Percentiles rank a stretch among this genome's conserved stretches.
Conservation (phyloP, 92 coral and sea anemone species). For the Phenganax marumi region DNA sequence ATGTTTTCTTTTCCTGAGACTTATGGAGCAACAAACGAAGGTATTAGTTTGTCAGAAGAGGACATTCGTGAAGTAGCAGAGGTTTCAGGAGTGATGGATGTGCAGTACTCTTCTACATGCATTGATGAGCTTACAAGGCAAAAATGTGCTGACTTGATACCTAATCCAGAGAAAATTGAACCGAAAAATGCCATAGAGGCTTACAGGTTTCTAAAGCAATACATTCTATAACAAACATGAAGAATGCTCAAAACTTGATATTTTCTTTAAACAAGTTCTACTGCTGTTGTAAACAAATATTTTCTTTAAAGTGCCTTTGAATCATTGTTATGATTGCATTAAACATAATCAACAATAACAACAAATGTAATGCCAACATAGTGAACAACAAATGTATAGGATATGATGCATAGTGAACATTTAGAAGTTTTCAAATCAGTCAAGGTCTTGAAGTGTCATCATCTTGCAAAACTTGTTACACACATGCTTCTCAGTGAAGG, state of each 20-base stretch:
- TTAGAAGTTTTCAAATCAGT: background rate
- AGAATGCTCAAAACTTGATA: too few species aligned
- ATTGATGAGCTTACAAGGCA: slow-evolving; percentile 51
- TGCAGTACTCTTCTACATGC: slow-evolving; percentile 24
- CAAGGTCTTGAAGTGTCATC: slow-evolving; percentile 27
- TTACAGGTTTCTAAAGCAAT: slow-evolving; percentile 50
- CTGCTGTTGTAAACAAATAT: too few species aligned
- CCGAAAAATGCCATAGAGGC: slow-evolving; percentile 67
- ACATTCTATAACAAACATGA: too few species aligned
- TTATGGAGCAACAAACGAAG: slow-evolving; percentile 58
- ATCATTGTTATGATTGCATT: too few species aligned
- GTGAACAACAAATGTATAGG: too few species aligned
- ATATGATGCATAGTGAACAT: background rate
- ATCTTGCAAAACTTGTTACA: slow-evolving; percentile 46
- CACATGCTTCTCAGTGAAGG: slow-evolving; percentile 14
- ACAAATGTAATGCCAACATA: too few species aligned
- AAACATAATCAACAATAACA: too few species aligned
- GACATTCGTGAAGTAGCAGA: slow-evolving; percentile 60
- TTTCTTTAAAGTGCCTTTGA: too few species aligned
- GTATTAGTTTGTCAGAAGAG: slow-evolving; percentile 54
- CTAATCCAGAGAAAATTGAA: slow-evolving; percentile 59
- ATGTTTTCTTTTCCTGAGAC: slow-evolving; percentile 61
- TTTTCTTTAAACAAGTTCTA: too few species aligned
- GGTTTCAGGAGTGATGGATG: slow-evolving; percentile 56
- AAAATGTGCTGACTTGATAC: slow-evolving; percentile 51